Base-by-base conservation (phyloP, 2,797 vertebrate species). In the Trematomus bernacchii region DNA sequence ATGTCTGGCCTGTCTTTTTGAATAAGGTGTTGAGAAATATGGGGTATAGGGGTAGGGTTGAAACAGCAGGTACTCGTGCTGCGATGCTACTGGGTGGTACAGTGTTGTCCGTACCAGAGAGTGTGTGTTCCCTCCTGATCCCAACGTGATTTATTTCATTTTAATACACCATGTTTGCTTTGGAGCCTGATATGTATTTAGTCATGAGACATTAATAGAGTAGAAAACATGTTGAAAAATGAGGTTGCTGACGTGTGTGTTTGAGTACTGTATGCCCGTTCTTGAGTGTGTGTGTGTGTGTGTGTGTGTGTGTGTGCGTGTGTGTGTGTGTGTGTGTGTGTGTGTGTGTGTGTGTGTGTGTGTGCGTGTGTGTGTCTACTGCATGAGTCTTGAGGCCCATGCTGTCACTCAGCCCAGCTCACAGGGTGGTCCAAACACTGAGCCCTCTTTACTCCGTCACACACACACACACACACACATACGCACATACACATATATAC, bases 351-450 rank as follows among this genome's bases (percentile, higher is more conserved):
- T n/a, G n/a, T n/a, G n/a, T n/a, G n/a, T n/a, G n/a, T n/a, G n/a
- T n/a, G n/a, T n/a, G n/a, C n/a, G 82, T 77, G 60, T 76, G 80
- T 82, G 79, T 83, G 76, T 68, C 63, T 53, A 60, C 71, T 70
- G 83, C 68, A 51, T 75, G 78, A 86, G 89, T 89, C 84, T 84
- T 88, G 89, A 92, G 92, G 91, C 92, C 91, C 89, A 77, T 65
- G 87, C 92, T 93, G 91, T 94, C 92, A 93, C 87, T 93, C 91
- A 94, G 91, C 91, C 86, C 87, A 85, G 90, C 93, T 89, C 85
- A 21, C 93, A 95, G 92, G 93, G 93, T 94, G 93, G 93, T 95
- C 93, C 86, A 81, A 92, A 94, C 93, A 94, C 92, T 94, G 91
- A 90, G 89, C 84, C 91, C 91, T 93, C 92, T 94, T 88, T 93